A percentile compares a stretch with the other conserved stretches of the same genome.
Evolutionary conservation across 2,888 invertebrate species (phyloP).

Genomic region (Gymnoscelis rufifasciata): DNA sequence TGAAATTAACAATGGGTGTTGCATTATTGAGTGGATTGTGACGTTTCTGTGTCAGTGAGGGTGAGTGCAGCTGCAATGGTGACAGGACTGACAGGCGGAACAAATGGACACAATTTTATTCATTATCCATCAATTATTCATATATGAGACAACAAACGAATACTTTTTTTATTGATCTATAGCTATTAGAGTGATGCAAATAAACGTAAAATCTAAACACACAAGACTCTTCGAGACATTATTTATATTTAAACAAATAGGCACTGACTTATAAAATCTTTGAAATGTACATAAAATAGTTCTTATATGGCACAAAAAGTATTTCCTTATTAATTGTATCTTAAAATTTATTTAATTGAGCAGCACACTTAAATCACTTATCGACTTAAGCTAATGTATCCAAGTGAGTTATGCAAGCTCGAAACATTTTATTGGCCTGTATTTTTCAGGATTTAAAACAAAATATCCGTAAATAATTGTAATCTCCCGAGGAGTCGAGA

Average conservation of each 20-base stretch:
- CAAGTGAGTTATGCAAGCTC: conserved; percentile 48
- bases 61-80: conserved; percentile 64
- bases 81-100: conserved; percentile 61
- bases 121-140: conserved; percentile 41
- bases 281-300: no score
- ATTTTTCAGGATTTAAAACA: conserved; percentile 64
- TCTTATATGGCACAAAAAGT: no score
- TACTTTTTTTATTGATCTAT: no score
- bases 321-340: no score
- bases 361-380: not conserved
- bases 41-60: conserved; percentile 25
- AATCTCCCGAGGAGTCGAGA: conserved; percentile 60
- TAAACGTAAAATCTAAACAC: no score
- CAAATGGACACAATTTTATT: conserved; percentile 58
- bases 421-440: conserved; percentile 52
- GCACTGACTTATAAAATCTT: no score
- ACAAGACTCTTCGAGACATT: no score
- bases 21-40: conserved; percentile 67
- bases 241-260: no score
- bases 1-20: conserved; percentile 50
- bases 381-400: conserved; percentile 29
- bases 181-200: no score
- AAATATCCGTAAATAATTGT: conserved; percentile 73
- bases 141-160: no score
- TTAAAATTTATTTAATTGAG: not conserved